phyloP scores from a whole-genome alignment of 2,797 vertebrate genomes.

The Xenentodon cancila region DNA sequence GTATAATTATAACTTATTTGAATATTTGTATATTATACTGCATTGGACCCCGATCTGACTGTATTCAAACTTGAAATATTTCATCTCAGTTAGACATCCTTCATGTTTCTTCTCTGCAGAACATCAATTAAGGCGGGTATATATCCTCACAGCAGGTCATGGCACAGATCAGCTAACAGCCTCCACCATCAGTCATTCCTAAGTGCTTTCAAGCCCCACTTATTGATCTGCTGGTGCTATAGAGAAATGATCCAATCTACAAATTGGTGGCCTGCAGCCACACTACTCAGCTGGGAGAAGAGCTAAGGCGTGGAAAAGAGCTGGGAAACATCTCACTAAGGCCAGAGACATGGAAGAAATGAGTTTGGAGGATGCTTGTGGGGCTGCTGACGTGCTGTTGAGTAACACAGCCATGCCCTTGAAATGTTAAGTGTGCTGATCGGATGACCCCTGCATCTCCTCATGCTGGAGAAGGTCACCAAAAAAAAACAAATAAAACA shows the following conservation, averaged over 20 bases:
- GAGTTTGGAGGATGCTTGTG: constrained; percentile 2
- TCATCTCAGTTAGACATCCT: constrained; percentile 20
- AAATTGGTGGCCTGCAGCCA: constrained; percentile 65
- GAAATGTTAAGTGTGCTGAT: not conserved
- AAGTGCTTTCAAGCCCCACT: constrained; percentile 59
- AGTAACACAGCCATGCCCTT: not conserved
- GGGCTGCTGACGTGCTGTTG: constrained; percentile 10
- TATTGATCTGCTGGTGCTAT: constrained; percentile 68
- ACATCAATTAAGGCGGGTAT: constrained; percentile 37
- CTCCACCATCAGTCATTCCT: constrained; percentile 57
- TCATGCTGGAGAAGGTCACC: too few relatives aligned
- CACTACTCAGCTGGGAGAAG: constrained; percentile 33
- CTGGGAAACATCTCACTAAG: constrained; percentile 32
- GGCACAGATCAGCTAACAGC: constrained; percentile 45
- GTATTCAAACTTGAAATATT: constrained; percentile 8
- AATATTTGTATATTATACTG: not conserved
- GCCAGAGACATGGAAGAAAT: constrained; percentile 17
- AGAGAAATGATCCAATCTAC: constrained; percentile 69
- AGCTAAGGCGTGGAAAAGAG: constrained; percentile 58
- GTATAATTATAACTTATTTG: not conserved
- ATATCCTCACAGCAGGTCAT: constrained; percentile 61
- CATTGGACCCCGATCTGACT: too few relatives aligned
- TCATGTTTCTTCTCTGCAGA: constrained; percentile 37
- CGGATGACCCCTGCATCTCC: not conserved
- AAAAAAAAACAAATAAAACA: too few relatives aligned